Evolutionary conservation across 2,888 invertebrate genomes (phyloP), one percentile per base, ranked within the genome.

Genomic region (Caradrina kadenii): DNA sequence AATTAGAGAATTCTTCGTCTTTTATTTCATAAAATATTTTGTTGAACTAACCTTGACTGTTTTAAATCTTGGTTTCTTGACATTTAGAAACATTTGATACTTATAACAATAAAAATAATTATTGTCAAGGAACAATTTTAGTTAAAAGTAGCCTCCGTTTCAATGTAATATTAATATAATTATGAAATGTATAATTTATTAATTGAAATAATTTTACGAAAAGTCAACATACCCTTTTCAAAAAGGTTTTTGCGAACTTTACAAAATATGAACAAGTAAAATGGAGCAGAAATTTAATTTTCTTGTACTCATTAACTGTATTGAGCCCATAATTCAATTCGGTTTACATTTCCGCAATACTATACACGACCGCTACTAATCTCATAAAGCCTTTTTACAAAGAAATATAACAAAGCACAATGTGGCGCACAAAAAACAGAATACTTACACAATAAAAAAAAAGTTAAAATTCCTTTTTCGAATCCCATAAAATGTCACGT

Each of bases 401-500:
- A 74, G 67, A 68, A 69, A 71, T 60, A 80, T 67, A 82, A 81
- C 82, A 80, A 81, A 81, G 79, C 69, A 63, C 59, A 67, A 58
- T 70, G 63, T 54, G 52, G 17, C 11, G n/a, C 21, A 61, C 50
- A 67, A 64, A 68, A 56, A 59, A 26, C 26, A 19, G 7, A 65
- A 52, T 58, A 73, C 84, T 85, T 69, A 84, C 84, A 73, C 60
- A 63, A 69, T 42, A 63, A 76, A 83, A 70, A n/a, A 26, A 72
- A 59, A 26, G 31, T 49, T 31, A 71, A 76, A 68, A 71, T 60
- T 81, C 79, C 77, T 69, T 73, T 75, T 76, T 68, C 17, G 60
- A 62, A 54, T 77, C 69, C 69, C 59, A 58, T 59, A 61, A 69
- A 84, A 79, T 73, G 63, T 80, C 85, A 85, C 85, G 77, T 78